Conservation (phyloP, 2,888 invertebrate species). For the Andrena camellia region DNA sequence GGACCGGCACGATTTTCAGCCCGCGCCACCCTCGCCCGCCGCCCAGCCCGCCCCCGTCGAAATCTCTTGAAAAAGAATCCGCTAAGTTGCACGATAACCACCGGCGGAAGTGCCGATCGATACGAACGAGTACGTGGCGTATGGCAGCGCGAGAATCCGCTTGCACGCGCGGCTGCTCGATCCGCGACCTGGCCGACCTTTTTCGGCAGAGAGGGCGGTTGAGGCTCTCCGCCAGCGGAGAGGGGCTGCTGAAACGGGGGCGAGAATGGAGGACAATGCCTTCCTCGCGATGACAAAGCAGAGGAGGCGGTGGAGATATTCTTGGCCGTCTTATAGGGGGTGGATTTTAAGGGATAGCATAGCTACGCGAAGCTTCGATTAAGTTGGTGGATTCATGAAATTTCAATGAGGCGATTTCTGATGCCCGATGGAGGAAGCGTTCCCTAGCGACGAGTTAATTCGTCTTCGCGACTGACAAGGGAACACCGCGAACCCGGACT, state of each 20-base stretch:
- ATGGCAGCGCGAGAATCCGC: constrained; percentile 53
- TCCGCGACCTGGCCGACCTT: constrained; percentile 43
- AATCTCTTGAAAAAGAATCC: constrained; percentile 69
- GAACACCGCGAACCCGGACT: too few species aligned
- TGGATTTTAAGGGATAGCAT: neutral
- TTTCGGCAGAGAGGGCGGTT: neutral
- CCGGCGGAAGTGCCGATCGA: constrained; percentile 61
- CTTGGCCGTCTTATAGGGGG: neutral
- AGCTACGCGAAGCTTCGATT: neutral
- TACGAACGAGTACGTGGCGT: constrained; percentile 58
- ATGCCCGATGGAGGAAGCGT: neutral
- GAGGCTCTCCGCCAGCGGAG: neutral
- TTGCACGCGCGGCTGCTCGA: constrained; percentile 42
- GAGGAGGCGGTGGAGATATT: neutral
- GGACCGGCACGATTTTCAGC: constrained; percentile 55
- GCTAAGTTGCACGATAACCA: constrained; percentile 70
- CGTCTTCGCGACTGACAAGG: too few species aligned
- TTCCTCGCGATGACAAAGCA: constrained; percentile 25
- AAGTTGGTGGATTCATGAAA: neutral
- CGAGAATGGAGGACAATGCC: constrained; percentile 46
- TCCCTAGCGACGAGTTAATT: too few species aligned
- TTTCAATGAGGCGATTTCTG: neutral
- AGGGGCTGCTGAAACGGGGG: constrained; percentile 3
- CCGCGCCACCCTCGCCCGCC: constrained; percentile 10
- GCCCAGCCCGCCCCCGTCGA: constrained; percentile 30